phyloP scores from a whole-genome alignment of 2,113 vertebrate species.

The Jacana jacana region DNA sequence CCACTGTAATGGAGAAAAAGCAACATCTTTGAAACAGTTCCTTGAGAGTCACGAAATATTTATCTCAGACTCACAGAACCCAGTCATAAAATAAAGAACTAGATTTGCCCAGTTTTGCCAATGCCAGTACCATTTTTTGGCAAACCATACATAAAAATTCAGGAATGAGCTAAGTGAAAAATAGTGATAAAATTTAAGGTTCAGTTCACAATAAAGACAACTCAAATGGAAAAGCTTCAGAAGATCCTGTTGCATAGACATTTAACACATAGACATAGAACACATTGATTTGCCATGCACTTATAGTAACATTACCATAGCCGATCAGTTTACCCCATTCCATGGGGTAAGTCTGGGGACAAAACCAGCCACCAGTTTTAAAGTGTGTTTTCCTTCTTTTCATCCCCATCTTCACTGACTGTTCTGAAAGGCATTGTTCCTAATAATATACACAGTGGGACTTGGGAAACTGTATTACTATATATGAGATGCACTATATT shows the following conservation, averaged over 20 bases:
- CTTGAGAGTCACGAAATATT: background rate
- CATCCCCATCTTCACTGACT: background rate
- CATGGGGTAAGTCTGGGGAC: background rate
- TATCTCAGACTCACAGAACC: background rate
- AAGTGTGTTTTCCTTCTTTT: background rate
- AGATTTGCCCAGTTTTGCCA: background rate
- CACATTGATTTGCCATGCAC: background rate
- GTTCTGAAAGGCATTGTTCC: constrained; percentile 8
- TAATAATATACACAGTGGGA: background rate
- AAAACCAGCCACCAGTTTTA: background rate
- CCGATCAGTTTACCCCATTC: background rate
- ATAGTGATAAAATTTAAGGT: background rate
- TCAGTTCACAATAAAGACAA: background rate
- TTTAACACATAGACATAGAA: background rate
- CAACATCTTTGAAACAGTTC: background rate
- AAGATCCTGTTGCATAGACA: background rate
- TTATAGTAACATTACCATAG: background rate
- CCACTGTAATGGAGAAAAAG: background rate
- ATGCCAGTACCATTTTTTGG: background rate
- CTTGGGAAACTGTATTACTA: background rate
- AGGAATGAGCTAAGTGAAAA: background rate
- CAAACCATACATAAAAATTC: background rate
- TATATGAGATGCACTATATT: background rate
- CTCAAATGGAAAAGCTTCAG: background rate
- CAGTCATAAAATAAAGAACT: background rate